A percentile compares a stretch with the other conserved stretches of the same genome.
Conservation (phyloP, 2,888 invertebrate genomes). For the Meiosimyza platycephala region DNA sequence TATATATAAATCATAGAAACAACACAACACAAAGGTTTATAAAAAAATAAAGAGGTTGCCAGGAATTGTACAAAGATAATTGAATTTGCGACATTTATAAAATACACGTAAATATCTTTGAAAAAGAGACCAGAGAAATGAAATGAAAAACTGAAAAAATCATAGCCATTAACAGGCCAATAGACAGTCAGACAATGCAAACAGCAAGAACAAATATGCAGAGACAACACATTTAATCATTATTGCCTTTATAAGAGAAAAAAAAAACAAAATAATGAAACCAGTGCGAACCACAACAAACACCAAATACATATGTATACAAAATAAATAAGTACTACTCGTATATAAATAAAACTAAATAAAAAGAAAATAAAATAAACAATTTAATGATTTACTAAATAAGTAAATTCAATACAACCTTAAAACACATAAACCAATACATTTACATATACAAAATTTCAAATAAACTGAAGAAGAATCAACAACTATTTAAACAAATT, state of each 20-base stretch:
- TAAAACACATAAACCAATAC: conserved; percentile 19
- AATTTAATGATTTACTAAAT: conserved; percentile 4
- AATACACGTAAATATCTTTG: too few species aligned
- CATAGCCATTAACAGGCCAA: background rate
- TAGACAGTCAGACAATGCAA: background rate
- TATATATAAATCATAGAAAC: too few species aligned
- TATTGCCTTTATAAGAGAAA: conserved; percentile 24
- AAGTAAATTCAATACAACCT: conserved; percentile 22
- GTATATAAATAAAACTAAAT: conserved; percentile 7
- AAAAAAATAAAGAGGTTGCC: too few species aligned
- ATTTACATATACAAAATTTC: conserved; percentile 11
- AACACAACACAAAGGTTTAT: too few species aligned
- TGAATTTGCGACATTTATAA: too few species aligned
- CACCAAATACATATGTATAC: conserved; percentile 37
- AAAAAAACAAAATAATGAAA: conserved; percentile 26
- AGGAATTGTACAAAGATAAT: too few species aligned
- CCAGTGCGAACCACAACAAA: conserved; percentile 36
- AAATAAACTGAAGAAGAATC: background rate
- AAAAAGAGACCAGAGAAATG: too few species aligned
- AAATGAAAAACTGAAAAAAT: too few species aligned
- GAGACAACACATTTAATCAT: conserved; percentile 27
- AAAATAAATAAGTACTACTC: conserved; percentile 26
- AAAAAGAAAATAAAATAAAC: conserved; percentile 4
- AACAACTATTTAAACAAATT: background rate
- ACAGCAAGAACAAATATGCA: background rate